Conservation (phyloP, 1,140 invertebrate species). For the Trichonephila clavipes region DNA sequence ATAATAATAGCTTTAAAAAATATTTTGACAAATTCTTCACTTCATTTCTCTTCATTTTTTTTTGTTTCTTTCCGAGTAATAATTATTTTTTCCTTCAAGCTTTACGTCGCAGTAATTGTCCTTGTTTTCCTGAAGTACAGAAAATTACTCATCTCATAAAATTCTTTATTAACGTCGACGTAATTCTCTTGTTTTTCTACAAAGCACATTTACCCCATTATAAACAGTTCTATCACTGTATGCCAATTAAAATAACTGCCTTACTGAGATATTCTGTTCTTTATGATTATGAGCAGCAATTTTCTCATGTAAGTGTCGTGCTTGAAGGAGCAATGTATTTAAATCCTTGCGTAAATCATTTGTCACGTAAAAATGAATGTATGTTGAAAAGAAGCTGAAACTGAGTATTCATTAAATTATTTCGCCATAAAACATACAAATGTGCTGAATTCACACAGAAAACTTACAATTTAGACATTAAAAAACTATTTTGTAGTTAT, state of each 20-base stretch:
- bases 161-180: neutral
- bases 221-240: neutral
- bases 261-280: neutral
- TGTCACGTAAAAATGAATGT: neutral
- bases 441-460: no score
- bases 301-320: neutral
- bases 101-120: neutral
- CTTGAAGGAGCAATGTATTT: neutral
- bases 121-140: neutral
- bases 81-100: neutral
- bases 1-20: no score
- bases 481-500: no score
- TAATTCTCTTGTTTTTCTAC: neutral
- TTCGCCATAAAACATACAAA: no score
- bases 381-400: neutral
- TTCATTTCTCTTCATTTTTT: no score
- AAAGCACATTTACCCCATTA: neutral
- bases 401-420: no score
- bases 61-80: no score
- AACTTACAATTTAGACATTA: no score
- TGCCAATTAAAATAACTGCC: slow-evolving; percentile 18
- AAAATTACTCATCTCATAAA: neutral
- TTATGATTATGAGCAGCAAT: neutral
- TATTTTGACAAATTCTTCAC: no score
- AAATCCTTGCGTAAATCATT: neutral